Conservation (phyloP, 2,888 invertebrate genomes). For the Trichopoda pennipes region DNA sequence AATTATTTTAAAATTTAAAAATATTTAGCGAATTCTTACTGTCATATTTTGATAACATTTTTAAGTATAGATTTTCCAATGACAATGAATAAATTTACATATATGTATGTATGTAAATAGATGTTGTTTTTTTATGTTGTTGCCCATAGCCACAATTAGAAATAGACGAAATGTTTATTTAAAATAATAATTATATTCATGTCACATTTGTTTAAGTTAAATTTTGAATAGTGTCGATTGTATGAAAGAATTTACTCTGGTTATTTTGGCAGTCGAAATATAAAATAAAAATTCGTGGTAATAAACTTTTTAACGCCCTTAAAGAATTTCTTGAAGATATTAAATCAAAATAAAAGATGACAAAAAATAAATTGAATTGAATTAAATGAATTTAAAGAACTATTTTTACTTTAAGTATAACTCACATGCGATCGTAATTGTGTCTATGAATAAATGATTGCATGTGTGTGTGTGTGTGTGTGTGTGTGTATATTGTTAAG, state of each 20-base stretch:
- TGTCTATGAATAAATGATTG: neutral
- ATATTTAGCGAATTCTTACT: neutral
- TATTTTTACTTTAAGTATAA: conserved; percentile 28
- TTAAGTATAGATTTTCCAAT: neutral
- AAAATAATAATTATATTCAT: conserved; percentile 49
- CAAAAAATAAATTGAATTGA: neutral
- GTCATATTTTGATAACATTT: neutral
- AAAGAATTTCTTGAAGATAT: conserved; percentile 3
- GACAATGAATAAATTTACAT: conserved; percentile 14
- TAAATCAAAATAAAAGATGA: conserved; percentile 7
- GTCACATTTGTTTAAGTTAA: conserved; percentile 44
- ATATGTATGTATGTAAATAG: no score
- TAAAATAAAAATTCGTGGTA: conserved; percentile 5
- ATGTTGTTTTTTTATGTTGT: no score
- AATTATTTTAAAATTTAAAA: no score
- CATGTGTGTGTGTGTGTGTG: neutral
- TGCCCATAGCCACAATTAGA: neutral
- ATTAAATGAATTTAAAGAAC: neutral
- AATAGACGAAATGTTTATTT: neutral
- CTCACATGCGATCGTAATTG: conserved; percentile 3
- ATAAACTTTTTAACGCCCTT: conserved; percentile 22
- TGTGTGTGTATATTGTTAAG: neutral
- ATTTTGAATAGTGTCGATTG: conserved; percentile 11
- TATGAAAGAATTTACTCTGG: conserved; percentile 13
- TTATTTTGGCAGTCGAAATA: conserved; percentile 12